These are phyloP conservation scores for Heliconius nattereri DNA, from an alignment of 1,140 invertebrate genomes.

Conservation along the genomic window DNA sequence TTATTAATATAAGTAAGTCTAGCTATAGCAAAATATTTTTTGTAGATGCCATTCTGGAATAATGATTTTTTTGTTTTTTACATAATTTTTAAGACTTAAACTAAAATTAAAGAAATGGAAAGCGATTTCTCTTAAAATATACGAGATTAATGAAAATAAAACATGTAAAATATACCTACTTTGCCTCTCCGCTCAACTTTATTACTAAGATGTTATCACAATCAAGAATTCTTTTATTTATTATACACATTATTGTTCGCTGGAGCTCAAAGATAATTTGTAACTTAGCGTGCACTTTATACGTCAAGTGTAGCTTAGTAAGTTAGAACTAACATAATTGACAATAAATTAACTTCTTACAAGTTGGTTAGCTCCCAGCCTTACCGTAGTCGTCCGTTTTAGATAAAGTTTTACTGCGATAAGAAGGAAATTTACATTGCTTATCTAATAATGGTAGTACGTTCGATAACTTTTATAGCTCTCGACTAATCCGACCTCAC, in stretches of 20 bases:
- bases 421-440: slow-evolving; percentile 35
- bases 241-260: background rate
- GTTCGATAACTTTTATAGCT: slow-evolving; percentile 23
- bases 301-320: slow-evolving; percentile 57
- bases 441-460: slow-evolving; percentile 21
- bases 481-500: slow-evolving; percentile 10
- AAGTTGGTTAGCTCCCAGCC: slow-evolving; percentile 62
- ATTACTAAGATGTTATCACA: background rate
- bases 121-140: background rate
- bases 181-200: background rate
- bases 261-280: slow-evolving; percentile 25
- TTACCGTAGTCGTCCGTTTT: slow-evolving; percentile 29
- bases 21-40: too few relatives aligned
- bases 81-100: too few relatives aligned
- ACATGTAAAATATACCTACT: background rate
- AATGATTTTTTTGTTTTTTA: background rate
- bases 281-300: slow-evolving; percentile 35
- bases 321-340: slow-evolving; percentile 70
- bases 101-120: too few relatives aligned
- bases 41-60: too few relatives aligned
- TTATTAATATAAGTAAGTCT: background rate
- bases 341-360: slow-evolving; percentile 73
- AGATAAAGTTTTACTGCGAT: slow-evolving; percentile 36
- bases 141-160: background rate
- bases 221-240: background rate